A percentile compares a stretch with the other conserved stretches of the same genome.
Evolutionary conservation across 2,888 invertebrate genomes (phyloP).

Genomic region (Melanostoma scalare): DNA sequence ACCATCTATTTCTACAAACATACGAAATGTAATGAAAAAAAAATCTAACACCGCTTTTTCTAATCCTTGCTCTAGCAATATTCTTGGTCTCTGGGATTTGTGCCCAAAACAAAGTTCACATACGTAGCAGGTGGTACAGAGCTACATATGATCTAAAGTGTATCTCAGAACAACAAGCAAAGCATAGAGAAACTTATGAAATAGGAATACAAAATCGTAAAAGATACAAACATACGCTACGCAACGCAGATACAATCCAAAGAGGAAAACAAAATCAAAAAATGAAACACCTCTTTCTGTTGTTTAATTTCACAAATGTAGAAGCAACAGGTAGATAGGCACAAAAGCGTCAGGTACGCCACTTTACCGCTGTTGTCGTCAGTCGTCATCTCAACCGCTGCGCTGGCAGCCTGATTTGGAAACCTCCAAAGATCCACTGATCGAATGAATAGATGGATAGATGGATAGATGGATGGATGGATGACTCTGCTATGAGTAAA

Average conservation of each 20-base stretch:
- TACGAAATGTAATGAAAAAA: background rate
- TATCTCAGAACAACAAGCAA: slow-evolving; percentile 28
- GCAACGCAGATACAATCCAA: slow-evolving; percentile 14
- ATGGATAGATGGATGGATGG: slow-evolving; percentile 54
- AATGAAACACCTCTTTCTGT: slow-evolving; percentile 39
- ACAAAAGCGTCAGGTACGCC: slow-evolving; percentile 62
- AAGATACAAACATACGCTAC: slow-evolving; percentile 17
- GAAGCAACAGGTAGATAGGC: slow-evolving; percentile 68
- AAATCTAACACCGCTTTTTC: slow-evolving; percentile 22
- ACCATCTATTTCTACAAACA: too few species aligned
- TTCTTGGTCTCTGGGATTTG: background rate
- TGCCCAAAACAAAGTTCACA: slow-evolving; percentile 61
- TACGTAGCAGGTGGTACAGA: slow-evolving; percentile 54
- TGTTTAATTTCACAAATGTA: slow-evolving; percentile 49
- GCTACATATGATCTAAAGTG: slow-evolving; percentile 46
- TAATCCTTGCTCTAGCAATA: slow-evolving; percentile 59
- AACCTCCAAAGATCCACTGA: slow-evolving; percentile 66
- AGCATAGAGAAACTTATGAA: slow-evolving; percentile 60
- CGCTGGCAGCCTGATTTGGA: slow-evolving; percentile 60
- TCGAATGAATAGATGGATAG: slow-evolving; percentile 35
- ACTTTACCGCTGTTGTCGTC: slow-evolving; percentile 49
- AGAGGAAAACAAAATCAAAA: background rate
- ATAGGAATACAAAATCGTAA: slow-evolving; percentile 30
- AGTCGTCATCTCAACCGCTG: slow-evolving; percentile 25
- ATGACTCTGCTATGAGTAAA: slow-evolving; percentile 44